phyloP scores from a whole-genome alignment of 1,140 invertebrate species.

The Cotesia typhae region DNA sequence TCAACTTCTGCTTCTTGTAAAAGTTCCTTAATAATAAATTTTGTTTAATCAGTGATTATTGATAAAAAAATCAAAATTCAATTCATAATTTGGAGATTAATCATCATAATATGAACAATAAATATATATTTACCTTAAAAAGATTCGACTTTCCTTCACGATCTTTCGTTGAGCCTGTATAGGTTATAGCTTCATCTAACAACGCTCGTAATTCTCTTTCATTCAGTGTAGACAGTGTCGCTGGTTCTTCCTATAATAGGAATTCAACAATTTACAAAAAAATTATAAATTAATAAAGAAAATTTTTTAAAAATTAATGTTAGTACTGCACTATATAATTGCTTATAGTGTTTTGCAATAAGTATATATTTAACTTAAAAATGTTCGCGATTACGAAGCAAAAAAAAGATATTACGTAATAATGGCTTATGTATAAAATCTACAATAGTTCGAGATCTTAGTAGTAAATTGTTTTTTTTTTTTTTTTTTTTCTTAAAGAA shows the following conservation, averaged over 20 bases:
- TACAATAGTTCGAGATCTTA: slow-evolving; percentile 25
- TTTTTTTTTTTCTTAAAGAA: background rate
- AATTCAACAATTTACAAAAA: background rate
- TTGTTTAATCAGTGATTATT: slow-evolving; percentile 16
- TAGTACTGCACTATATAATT: background rate
- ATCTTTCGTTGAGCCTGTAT: slow-evolving; percentile 77
- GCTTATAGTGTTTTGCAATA: too few species aligned
- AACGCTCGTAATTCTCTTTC: slow-evolving; percentile 75
- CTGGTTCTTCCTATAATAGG: slow-evolving; percentile 68
- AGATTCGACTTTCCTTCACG: slow-evolving; percentile 78
- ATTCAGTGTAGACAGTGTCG: slow-evolving; percentile 71
- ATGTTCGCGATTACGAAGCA: slow-evolving; percentile 38
- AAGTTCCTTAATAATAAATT: slow-evolving; percentile 62
- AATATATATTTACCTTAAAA: slow-evolving; percentile 71
- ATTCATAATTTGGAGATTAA: background rate
- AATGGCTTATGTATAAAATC: slow-evolving; percentile 2
- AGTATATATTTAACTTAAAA: slow-evolving; percentile 33
- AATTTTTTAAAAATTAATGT: background rate
- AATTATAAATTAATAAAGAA: background rate
- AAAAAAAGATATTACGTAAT: slow-evolving; percentile 38
- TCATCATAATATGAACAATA: background rate
- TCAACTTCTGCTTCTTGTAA: slow-evolving; percentile 71
- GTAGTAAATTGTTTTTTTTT: slow-evolving; percentile 11
- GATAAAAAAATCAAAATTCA: background rate
- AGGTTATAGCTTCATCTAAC: slow-evolving; percentile 79